Conservation (phyloP, 1,140 invertebrate genomes). For the Triops cancriformis region DNA sequence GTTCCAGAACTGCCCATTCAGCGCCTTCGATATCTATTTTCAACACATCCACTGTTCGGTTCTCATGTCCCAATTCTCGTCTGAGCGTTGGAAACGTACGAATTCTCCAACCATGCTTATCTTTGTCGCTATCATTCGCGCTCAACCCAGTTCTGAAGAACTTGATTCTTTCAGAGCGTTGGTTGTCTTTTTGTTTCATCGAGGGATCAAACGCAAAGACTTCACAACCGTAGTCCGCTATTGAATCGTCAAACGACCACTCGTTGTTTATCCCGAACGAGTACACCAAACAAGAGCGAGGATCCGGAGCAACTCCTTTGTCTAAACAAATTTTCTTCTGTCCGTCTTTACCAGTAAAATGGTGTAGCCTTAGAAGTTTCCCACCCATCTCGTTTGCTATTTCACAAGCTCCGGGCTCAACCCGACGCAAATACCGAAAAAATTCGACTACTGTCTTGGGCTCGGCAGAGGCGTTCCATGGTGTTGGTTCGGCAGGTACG, state of each 20-base stretch:
- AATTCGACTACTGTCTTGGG: neutral
- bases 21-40: constrained; percentile 28
- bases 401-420: constrained; percentile 4
- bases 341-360: constrained; percentile 15
- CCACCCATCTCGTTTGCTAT: constrained; percentile 17
- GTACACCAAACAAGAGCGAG: constrained; percentile 29
- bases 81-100: constrained; percentile 12
- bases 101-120: constrained; percentile 12
- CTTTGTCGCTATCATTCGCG: neutral
- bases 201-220: constrained; percentile 33
- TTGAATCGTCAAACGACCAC: constrained; percentile 34
- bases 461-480: neutral
- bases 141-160: constrained; percentile 16
- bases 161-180: neutral
- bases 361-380: neutral
- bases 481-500: too few species aligned
- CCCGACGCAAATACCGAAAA: constrained; percentile 5
- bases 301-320: constrained; percentile 19
- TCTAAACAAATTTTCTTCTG: constrained; percentile 29
- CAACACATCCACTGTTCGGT: constrained; percentile 21
- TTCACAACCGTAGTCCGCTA: constrained; percentile 33
- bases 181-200: constrained; percentile 25
- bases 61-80: neutral
- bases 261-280: constrained; percentile 32
- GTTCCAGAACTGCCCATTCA: constrained; percentile 11